Conservation (phyloP, 1,140 invertebrate genomes). For the Trichonephila clavipes region DNA sequence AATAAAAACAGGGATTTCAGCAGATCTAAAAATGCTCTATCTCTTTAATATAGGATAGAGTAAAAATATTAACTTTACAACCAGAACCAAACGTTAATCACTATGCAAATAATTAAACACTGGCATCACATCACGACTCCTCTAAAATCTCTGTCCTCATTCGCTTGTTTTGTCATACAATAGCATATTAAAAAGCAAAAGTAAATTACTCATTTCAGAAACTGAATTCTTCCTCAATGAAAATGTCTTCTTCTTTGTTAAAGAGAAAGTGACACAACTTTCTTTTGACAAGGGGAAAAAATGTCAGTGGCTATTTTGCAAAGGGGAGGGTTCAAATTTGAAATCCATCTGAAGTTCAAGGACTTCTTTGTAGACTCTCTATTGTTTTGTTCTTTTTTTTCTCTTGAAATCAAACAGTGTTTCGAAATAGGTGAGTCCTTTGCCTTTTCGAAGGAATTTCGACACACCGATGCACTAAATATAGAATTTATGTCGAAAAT, state of each 20-base stretch:
- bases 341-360: constrained; percentile 36
- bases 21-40: too few relatives aligned
- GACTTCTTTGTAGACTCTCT: neutral
- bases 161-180: neutral
- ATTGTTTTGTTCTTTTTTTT: constrained; percentile 14
- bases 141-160: constrained; percentile 7
- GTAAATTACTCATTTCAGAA: constrained; percentile 8
- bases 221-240: constrained; percentile 31
- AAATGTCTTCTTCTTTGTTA: neutral
- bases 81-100: neutral
- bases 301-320: neutral
- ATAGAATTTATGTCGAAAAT: constrained; percentile 38
- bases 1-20: too few relatives aligned
- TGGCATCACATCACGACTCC: neutral
- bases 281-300: neutral
- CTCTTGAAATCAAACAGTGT: constrained; percentile 12
- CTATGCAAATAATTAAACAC: constrained; percentile 12
- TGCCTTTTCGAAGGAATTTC: constrained; percentile 27
- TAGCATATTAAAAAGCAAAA: constrained; percentile 41
- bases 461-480: constrained; percentile 30
- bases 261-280: constrained; percentile 46
- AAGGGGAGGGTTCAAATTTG: neutral
- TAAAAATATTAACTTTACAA: neutral
- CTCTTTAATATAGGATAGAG: neutral
- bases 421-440: constrained; percentile 35